A percentile compares a stretch with the other conserved stretches of the same genome.
These are phyloP conservation scores for Syndactyla subalaris DNA, from an alignment of 2,797 vertebrate genomes.

Conservation along the genomic window DNA sequence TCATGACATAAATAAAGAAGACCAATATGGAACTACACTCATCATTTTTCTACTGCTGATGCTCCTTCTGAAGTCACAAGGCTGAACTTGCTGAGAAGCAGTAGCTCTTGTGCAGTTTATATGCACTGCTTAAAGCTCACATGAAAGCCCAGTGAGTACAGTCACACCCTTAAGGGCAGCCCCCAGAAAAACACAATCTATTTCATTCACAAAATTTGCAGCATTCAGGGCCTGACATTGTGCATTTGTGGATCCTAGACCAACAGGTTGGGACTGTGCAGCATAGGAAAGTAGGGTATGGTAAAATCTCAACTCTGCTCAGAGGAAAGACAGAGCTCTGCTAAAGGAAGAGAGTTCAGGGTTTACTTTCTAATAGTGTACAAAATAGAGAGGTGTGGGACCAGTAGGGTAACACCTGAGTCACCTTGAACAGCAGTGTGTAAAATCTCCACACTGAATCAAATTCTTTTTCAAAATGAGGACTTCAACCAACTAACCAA, in stretches of 20 bases:
- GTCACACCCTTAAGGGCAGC: not conserved
- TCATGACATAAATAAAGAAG: not conserved
- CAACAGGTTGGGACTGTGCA: not conserved
- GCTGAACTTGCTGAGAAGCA: not conserved
- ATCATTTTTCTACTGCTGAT: not conserved
- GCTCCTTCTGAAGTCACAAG: not conserved
- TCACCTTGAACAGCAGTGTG: not conserved
- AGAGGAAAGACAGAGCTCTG: not conserved
- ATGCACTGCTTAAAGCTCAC: not conserved
- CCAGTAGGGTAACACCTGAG: not conserved
- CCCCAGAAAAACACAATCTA: not conserved
- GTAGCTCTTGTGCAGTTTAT: not conserved
- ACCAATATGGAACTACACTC: not conserved
- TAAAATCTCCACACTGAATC: not conserved
- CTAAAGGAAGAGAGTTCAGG: not conserved
- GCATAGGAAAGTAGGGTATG: fast-evolving
- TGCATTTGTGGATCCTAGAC: fast-evolving
- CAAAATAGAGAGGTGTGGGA: not conserved
- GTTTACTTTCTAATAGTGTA: not conserved
- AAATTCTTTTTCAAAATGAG: not conserved
- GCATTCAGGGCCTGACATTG: not conserved
- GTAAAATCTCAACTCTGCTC: not conserved
- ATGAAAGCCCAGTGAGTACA: not conserved
- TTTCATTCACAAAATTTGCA: not conserved
- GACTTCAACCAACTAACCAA: not conserved